Percentiles rank a stretch among this genome's conserved stretches.
Conservation (phyloP, 2,113 vertebrate genomes). For the Phoenicopterus ruber region DNA sequence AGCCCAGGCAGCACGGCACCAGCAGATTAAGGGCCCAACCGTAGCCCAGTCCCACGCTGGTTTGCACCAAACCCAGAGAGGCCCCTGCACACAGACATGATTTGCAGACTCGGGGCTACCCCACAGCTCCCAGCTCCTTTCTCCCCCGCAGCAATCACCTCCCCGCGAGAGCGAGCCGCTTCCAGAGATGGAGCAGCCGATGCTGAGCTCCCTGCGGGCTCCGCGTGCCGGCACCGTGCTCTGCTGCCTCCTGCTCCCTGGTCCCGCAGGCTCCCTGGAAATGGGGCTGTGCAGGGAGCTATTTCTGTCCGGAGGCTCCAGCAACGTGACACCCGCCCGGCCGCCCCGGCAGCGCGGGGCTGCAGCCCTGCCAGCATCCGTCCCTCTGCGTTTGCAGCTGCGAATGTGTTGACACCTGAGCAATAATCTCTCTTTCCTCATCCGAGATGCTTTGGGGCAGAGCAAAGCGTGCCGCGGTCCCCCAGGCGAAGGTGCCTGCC, state of each 20-base stretch:
- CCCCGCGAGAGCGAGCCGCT: fast-evolving
- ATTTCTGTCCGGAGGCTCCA: background rate
- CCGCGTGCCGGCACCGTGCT: fast-evolving
- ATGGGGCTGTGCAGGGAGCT: background rate
- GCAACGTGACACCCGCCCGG: background rate
- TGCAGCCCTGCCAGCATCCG: background rate
- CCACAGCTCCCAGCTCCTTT: background rate
- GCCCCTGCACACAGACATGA: background rate
- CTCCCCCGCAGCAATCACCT: background rate
- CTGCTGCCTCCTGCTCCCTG: background rate
- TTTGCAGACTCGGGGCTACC: background rate
- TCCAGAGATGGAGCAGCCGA: background rate
- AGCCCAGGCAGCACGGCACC: background rate
- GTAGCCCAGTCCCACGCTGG: fast-evolving
- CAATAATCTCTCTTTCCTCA: background rate
- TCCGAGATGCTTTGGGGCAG: background rate
- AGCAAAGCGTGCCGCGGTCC: background rate
- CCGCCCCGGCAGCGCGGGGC: background rate
- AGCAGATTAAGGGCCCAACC: background rate
- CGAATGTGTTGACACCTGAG: background rate
- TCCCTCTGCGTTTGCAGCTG: background rate
- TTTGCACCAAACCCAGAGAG: background rate
- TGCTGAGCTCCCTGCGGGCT: background rate
- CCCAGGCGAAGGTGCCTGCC: background rate
- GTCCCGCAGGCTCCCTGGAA: background rate